Evolutionary conservation across 2,797 vertebrate genomes (phyloP).

Genomic region (Darevskia mixta): DNA sequence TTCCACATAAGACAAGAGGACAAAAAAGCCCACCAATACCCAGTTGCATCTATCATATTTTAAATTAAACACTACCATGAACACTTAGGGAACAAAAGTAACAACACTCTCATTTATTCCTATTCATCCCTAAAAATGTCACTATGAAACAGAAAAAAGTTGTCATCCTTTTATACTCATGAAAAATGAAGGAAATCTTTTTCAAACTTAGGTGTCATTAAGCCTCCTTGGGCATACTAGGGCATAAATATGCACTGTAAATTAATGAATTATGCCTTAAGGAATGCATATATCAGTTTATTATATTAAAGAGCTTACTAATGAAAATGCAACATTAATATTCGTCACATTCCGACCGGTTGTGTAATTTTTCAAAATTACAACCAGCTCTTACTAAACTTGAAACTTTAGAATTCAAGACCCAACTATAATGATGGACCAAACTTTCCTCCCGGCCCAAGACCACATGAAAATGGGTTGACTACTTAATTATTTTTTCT

Average conservation of each 20-base stretch:
- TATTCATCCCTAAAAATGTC: slow-evolving; percentile 12
- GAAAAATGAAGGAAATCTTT: background rate
- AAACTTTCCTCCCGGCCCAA: no score
- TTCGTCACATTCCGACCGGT: slow-evolving; percentile 27
- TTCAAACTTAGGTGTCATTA: background rate
- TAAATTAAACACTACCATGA: background rate
- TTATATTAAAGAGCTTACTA: slow-evolving; percentile 14
- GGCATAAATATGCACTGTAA: slow-evolving; percentile 35
- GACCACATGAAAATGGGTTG: no score
- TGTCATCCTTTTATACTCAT: background rate
- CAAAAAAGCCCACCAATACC: background rate
- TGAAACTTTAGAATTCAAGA: slow-evolving; percentile 57
- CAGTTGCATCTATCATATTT: background rate
- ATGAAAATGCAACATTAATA: slow-evolving; percentile 24
- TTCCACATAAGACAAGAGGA: background rate
- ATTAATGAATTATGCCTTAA: background rate
- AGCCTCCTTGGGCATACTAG: background rate
- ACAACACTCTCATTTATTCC: background rate
- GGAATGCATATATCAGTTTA: background rate
- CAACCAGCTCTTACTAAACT: slow-evolving; percentile 44
- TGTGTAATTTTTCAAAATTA: slow-evolving; percentile 42
- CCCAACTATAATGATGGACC: background rate
- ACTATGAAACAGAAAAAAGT: background rate
- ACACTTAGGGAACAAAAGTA: no score
- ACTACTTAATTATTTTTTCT: no score